Evolutionary conservation across 2,888 invertebrate species (phyloP).

Genomic region (Dynastes tityus): DNA sequence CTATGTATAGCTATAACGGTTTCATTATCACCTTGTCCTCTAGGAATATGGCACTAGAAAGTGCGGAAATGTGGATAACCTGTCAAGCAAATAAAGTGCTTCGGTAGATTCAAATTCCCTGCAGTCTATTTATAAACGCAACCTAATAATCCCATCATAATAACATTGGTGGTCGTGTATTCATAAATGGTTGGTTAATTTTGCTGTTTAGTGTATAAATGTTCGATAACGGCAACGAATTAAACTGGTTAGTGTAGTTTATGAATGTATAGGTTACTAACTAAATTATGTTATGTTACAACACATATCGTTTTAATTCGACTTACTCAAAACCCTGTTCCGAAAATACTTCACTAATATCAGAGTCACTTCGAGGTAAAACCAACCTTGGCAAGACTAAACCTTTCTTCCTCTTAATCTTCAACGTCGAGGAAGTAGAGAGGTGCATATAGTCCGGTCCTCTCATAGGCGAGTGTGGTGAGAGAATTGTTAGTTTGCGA

Average conservation of each 20-base stretch:
- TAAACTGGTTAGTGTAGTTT: background rate
- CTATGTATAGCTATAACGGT: no score
- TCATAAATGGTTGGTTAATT: no score
- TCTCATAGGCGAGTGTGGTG: constrained; percentile 85
- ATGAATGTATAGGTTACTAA: background rate
- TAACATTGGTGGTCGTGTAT: no score
- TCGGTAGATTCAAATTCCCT: no score
- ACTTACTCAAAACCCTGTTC: constrained; percentile 79
- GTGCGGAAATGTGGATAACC: no score
- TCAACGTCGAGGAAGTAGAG: constrained; percentile 71
- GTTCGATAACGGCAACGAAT: background rate
- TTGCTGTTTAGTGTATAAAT: no score
- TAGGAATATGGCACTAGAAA: no score
- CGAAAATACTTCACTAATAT: constrained; percentile 78
- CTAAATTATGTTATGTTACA: constrained; percentile 1
- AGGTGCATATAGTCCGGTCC: constrained; percentile 79
- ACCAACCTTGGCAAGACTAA: constrained; percentile 83
- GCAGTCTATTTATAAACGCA: no score
- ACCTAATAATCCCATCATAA: no score
- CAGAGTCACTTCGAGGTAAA: constrained; percentile 83
- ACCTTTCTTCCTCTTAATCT: constrained; percentile 79
- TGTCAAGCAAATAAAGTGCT: no score
- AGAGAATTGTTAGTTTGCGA: constrained; percentile 83
- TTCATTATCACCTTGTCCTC: no score
- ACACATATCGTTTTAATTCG: constrained; percentile 27